These are phyloP conservation scores for Tetragonisca angustula DNA, from an alignment of 2,888 invertebrate genomes.

Conservation along the genomic window DNA sequence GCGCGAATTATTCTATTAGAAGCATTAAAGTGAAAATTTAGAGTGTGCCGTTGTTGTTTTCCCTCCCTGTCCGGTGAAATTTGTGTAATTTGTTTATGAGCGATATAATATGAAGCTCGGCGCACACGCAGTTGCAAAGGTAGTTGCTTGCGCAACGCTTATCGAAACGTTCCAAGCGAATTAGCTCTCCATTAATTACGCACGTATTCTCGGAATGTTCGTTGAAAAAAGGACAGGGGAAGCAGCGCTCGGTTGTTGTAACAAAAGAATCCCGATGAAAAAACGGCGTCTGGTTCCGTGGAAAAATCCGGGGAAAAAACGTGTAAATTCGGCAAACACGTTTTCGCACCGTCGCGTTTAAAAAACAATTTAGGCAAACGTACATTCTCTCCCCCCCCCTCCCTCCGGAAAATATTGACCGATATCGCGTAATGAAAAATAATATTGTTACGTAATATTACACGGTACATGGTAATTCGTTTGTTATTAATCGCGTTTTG, in stretches of 20 bases:
- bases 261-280: not conserved
- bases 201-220: not conserved
- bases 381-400: not conserved
- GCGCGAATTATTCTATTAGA: not conserved
- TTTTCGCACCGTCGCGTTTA: not conserved
- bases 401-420: not conserved
- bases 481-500: not conserved
- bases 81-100: not conserved
- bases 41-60: not conserved
- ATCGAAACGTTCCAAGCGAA: not conserved
- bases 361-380: not conserved
- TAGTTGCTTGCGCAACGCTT: not conserved
- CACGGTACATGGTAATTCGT: not conserved
- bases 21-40: not conserved
- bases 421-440: not conserved
- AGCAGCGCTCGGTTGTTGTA: not conserved
- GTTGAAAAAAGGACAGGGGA: not conserved
- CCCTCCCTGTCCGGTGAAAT: not conserved
- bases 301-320: not conserved
- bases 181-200: not conserved
- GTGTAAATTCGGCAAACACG: conserved; percentile 6
- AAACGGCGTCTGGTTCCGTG: not conserved
- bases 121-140: not conserved
- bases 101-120: not conserved
- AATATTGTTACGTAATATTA: no score